Evolutionary conservation across 1,140 invertebrate genomes (phyloP), one percentile per base, ranked within the genome.

Genomic region (Battus philenor): DNA sequence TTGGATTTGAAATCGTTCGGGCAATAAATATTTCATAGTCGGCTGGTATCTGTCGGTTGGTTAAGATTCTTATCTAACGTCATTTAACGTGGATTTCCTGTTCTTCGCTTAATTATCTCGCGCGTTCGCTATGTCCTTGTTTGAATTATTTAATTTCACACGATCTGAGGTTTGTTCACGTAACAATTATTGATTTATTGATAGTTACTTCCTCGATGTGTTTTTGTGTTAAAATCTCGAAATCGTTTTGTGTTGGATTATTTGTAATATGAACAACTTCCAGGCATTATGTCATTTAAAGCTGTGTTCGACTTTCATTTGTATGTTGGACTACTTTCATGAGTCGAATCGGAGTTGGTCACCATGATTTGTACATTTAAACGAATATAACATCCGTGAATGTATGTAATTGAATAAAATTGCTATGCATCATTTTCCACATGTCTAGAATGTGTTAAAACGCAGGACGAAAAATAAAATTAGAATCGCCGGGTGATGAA

Each of bases 101-200:
- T 36, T 36, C 5, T 18, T n/a, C n/a, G 17, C 17, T 36, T 36
- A 18, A 36, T 36, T 36, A 36, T 36, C 33, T 36, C 5, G 17
- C 33, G 9, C 33, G 33, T 36, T 36, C 16, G 16, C 17, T 5
- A 10, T 36, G 33, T 36, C 33, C 33, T 36, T 16, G 17, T 36
- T 36, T 36, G 33, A 20, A 36, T 36, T 36, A 36, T 36, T 18
- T 36, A 36, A 18, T 36, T 36, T 36, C 33, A 36, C 33, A 36
- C 33, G 33, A 36, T 36, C 16, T 20, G 7, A 36, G 33, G 20
- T 36, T 36, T 20, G 33, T 36, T 36, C 33, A 17, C 17, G 33
- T 36, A 36, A 36, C 33, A 33, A 33, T 33, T 18, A 36, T 36
- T 36, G 16, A 17, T 36, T 36, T 36, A 36, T 36, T 36, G 33